phyloP scores from a whole-genome alignment of 1,140 invertebrate species.

The Dendroctonus valens region DNA sequence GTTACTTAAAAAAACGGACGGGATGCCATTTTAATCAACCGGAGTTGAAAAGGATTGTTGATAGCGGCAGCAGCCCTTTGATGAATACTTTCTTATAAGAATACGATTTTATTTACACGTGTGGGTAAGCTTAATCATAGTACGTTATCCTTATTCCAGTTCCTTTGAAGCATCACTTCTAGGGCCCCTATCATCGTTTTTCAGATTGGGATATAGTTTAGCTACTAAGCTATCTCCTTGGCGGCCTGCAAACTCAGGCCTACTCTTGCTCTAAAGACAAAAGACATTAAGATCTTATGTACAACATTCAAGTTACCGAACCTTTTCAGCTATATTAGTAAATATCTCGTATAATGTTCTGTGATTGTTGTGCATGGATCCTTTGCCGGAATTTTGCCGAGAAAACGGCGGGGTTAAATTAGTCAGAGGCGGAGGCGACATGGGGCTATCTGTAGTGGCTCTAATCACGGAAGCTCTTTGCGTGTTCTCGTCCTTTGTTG shows the following conservation, averaged over 20 bases:
- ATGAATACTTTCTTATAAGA: neutral
- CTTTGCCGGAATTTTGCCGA: constrained; percentile 32
- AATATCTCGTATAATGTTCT: constrained; percentile 68
- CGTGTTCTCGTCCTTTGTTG: constrained; percentile 45
- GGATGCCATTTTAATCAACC: too few relatives aligned
- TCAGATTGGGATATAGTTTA: constrained; percentile 77
- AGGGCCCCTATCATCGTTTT: constrained; percentile 49
- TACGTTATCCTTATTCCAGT: constrained; percentile 38
- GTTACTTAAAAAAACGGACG: too few relatives aligned
- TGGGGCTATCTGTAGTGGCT: constrained; percentile 78
- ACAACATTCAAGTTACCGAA: neutral
- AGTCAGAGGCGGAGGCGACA: constrained; percentile 66
- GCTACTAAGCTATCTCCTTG: constrained; percentile 65
- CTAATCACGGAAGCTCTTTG: constrained; percentile 68
- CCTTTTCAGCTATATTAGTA: constrained; percentile 53
- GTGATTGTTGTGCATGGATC: constrained; percentile 43
- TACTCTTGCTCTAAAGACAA: constrained; percentile 53
- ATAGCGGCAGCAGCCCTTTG: neutral
- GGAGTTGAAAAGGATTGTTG: too few relatives aligned
- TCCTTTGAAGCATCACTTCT: constrained; percentile 44
- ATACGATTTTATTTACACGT: neutral
- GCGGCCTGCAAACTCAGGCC: constrained; percentile 78
- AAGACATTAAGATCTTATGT: neutral
- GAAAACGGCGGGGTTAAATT: constrained; percentile 45
- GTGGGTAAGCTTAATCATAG: too few relatives aligned